Evolutionary conservation across 2,888 invertebrate species (phyloP).

Genomic region (Cistogaster globosa): DNA sequence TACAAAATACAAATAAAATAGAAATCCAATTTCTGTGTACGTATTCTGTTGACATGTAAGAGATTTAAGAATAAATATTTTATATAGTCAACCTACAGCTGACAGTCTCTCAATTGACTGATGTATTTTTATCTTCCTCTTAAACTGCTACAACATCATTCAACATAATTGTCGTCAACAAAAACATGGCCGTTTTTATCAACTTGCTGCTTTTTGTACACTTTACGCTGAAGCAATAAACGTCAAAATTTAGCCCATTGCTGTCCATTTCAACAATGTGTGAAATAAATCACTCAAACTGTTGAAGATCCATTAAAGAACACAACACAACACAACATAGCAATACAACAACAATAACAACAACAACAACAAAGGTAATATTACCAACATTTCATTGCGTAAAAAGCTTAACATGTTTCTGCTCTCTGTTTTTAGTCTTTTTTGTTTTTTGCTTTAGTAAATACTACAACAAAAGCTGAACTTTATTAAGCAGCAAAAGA

Average conservation of each 20-base stretch:
- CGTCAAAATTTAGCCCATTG: slow-evolving; percentile 82
- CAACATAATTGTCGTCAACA: slow-evolving; percentile 22
- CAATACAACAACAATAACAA: slow-evolving; percentile 76
- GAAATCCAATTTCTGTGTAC: slow-evolving; percentile 27
- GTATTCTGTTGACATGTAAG: slow-evolving; percentile 33
- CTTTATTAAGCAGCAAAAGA: slow-evolving; percentile 29
- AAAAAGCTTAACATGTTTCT: slow-evolving; percentile 10
- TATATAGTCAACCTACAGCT: slow-evolving; percentile 31
- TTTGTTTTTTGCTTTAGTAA: not conserved
- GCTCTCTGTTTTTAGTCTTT: too few species aligned
- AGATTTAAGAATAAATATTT: slow-evolving; percentile 28
- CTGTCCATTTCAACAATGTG: slow-evolving; percentile 83
- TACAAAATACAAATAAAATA: slow-evolving; percentile 31
- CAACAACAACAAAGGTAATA: slow-evolving; percentile 44
- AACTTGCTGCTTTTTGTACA: slow-evolving; percentile 36
- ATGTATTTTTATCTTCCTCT: slow-evolving; percentile 14
- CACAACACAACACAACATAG: slow-evolving; percentile 69
- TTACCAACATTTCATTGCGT: slow-evolving; percentile 18
- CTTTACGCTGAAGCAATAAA: slow-evolving; percentile 79
- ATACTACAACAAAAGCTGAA: not conserved
- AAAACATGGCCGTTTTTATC: slow-evolving; percentile 38
- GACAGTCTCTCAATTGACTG: slow-evolving; percentile 39
- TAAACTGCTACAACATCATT: slow-evolving; percentile 15
- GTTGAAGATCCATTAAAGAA: slow-evolving; percentile 79
- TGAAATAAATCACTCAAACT: slow-evolving; percentile 83